A percentile compares a stretch with the other conserved stretches of the same genome.
Evolutionary conservation across 2,797 vertebrate species (phyloP).

Genomic region (Rhabdophis nuchalis): DNA sequence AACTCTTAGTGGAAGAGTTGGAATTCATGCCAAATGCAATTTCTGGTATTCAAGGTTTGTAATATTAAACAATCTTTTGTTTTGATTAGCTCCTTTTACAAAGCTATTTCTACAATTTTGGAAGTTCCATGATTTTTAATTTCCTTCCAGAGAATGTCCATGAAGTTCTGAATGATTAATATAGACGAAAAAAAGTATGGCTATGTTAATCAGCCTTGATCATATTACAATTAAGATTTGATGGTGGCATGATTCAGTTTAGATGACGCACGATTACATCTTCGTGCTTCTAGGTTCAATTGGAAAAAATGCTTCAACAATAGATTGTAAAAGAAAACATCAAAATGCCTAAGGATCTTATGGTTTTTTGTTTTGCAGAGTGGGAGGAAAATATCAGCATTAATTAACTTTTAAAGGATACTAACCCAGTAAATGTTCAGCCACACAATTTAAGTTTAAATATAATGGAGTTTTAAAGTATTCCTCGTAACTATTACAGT

Average conservation of each 20-base stretch:
- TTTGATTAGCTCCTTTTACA: neutral
- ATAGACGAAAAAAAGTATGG: neutral
- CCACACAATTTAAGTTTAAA: neutral
- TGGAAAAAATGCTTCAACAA: neutral
- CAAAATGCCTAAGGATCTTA: neutral
- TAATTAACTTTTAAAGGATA: neutral
- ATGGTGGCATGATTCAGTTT: neutral
- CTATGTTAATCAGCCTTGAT: neutral
- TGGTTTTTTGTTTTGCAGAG: neutral
- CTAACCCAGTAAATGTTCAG: neutral
- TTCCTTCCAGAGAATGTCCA: neutral
- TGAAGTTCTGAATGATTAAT: neutral
- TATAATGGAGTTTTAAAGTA: neutral
- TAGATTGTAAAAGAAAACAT: neutral
- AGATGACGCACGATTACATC: neutral
- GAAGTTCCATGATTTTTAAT: neutral
- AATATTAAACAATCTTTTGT: neutral
- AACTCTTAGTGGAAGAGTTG: neutral
- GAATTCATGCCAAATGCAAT: conserved; percentile 7
- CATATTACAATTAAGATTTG: neutral
- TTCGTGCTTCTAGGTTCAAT: neutral
- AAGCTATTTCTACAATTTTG: neutral
- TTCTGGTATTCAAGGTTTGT: conserved; percentile 7
- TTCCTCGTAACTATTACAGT: neutral
- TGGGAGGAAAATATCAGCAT: neutral